A percentile compares a stretch with the other conserved stretches of the same genome.
phyloP scores from a whole-genome alignment of 37 sponge, comb jelly and placozoan genomes.

The Geodia barretti region DNA sequence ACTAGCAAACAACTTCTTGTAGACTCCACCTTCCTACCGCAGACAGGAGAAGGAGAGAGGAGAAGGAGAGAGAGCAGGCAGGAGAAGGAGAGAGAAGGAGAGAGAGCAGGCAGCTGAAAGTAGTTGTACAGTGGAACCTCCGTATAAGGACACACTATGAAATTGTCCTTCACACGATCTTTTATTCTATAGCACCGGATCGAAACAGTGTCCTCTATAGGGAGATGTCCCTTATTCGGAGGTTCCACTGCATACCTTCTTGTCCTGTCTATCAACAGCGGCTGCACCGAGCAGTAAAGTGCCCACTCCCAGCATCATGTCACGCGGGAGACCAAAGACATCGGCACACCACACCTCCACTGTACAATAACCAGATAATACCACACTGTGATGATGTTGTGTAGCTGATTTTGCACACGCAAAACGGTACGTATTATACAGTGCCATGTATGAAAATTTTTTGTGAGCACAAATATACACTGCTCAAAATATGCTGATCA shows the following conservation, averaged over 20 bases:
- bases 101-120: constrained; percentile 27
- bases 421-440: no score
- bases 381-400: background rate
- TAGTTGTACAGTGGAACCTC: no score
- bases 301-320: constrained; percentile 33
- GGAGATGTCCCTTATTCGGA: no score
- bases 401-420: no score
- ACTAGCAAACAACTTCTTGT: constrained; percentile 34
- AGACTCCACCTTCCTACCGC: constrained; percentile 46
- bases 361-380: background rate
- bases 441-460: no score
- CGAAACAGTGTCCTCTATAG: no score
- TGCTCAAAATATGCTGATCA: no score
- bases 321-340: constrained; percentile 34
- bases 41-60: background rate
- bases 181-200: no score
- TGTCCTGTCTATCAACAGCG: constrained; percentile 37
- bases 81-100: constrained; percentile 14
- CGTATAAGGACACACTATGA: no score
- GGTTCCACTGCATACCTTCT: constrained; percentile 36
- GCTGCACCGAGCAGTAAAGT: constrained; percentile 61
- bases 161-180: no score
- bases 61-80: background rate
- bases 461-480: no score
- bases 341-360: constrained; percentile 38